A percentile compares a stretch with the other conserved stretches of the same genome.
Conservation (phyloP, 1,140 invertebrate species). For the Palaemon carinicauda region DNA sequence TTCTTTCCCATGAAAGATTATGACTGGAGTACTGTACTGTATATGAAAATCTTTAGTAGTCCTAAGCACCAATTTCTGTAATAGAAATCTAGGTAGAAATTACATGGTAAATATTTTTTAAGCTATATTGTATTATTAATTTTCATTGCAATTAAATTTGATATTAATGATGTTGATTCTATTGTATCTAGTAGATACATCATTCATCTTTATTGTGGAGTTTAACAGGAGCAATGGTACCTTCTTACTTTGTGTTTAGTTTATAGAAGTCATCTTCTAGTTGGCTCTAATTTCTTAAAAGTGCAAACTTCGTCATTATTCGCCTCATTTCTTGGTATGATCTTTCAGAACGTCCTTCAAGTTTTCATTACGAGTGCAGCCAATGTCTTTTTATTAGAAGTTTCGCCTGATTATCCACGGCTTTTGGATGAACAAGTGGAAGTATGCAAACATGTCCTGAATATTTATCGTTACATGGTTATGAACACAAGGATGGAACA, state of each 20-base stretch:
- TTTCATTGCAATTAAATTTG: no score
- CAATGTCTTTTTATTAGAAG: constrained; percentile 83
- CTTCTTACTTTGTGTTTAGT: no score
- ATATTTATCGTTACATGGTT: constrained; percentile 96
- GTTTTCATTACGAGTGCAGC: constrained; percentile 95
- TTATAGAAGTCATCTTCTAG: no score
- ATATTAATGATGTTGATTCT: no score
- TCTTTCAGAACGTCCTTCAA: constrained; percentile 83
- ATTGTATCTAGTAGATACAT: no score
- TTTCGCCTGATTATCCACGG: constrained; percentile 67
- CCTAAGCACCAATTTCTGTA: background rate
- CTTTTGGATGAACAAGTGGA: constrained; percentile 91
- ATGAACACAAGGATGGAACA: constrained; percentile 95
- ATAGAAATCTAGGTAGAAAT: background rate
- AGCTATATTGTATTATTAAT: background rate
- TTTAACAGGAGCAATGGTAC: no score
- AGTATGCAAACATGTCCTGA: constrained; percentile 93
- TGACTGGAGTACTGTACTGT: no score
- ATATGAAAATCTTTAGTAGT: no score
- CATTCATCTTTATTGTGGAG: no score
- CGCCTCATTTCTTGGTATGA: background rate
- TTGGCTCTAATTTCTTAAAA: no score
- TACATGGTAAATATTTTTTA: constrained; percentile 22
- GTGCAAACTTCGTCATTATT: no score
- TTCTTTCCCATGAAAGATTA: no score